Evolutionary conservation across 2,888 invertebrate genomes (phyloP), one percentile per base, ranked within the genome.

Genomic region (Pandemis cinnamomeana): DNA sequence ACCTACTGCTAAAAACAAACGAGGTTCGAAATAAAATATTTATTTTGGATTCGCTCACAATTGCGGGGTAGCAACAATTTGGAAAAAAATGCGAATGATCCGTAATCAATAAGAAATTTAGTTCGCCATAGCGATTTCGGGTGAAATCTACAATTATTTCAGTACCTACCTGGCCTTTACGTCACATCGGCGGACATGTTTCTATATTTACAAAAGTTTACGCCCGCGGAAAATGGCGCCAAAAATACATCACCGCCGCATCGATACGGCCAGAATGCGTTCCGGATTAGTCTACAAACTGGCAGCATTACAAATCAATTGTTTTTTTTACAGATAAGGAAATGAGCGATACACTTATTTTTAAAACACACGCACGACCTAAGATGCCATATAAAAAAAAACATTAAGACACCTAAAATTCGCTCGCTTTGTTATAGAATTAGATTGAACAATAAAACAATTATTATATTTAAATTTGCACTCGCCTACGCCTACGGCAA

Each of bases 261-360:
- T 86, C 83, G 85, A 86, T 83, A 84, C 83, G 76, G 76, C 72
- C 76, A 80, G 77, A 81, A 83, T 84, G 82, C 82, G 83, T 81
- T 82, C 79, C 72, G 73, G 76, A 82, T 82, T 80, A 80, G 80
- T 78, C 81, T 84, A 83, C 75, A 77, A 77, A 80, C 80, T 78
- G 76, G 76, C 76, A 55, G 46, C 44, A 51, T 15, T 15, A 41
- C 62, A 55, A 46, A 8, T 64, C 11, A 8, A 27, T 20, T 20
- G 27, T 27, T 46, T 66, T 36, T 44, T 63, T 44, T 44, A 0
- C 7, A 11, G 11, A 27, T 5, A 58, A 20, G 10, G 51, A 58
- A 8, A 20, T 20, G 15, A 55, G 55, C 8, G 20, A 20, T 51
- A 51, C 55, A 15, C 8, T 8, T 20, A 55, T 11, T 46, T 46